These are phyloP conservation scores for Propithecus perrieri DNA, from an alignment of 2,797 vertebrate species.

Conservation along the genomic window DNA sequence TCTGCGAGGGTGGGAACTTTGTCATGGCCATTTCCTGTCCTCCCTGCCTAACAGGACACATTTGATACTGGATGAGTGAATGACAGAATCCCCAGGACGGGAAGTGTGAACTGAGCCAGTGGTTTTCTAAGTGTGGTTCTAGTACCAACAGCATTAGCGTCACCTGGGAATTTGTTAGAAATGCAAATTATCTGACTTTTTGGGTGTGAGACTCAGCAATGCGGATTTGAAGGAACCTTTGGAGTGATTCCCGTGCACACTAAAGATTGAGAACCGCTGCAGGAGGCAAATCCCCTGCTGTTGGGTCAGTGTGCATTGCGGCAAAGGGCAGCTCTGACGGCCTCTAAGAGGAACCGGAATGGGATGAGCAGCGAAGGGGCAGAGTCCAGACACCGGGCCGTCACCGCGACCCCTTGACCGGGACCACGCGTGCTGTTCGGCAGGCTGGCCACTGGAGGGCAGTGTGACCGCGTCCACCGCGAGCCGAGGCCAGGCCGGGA, in stretches of 20 bases:
- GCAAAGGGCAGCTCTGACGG: not conserved
- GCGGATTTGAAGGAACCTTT: not conserved
- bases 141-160: not conserved
- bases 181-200: not conserved
- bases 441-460: conserved; percentile 62
- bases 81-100: not conserved
- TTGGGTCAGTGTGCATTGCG: not conserved
- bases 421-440: not conserved
- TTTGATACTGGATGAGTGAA: not conserved
- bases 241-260: not conserved
- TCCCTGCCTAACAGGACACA: not conserved
- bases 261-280: not conserved
- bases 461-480: conserved; percentile 53
- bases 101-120: not conserved
- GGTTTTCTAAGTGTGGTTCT: not conserved
- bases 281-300: not conserved
- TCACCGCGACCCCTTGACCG: rapidly evolving
- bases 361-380: not conserved
- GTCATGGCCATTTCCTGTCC: not conserved
- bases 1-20: not conserved
- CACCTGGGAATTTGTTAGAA: not conserved
- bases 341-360: not conserved
- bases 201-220: not conserved
- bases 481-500: not conserved
- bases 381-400: rapidly evolving